Percentiles rank a stretch among this genome's conserved stretches.
These are phyloP conservation scores for Mesocentrotus franciscanus DNA, from an alignment of 53 echinoderm and acorn worm genomes.

Conservation along the genomic window DNA sequence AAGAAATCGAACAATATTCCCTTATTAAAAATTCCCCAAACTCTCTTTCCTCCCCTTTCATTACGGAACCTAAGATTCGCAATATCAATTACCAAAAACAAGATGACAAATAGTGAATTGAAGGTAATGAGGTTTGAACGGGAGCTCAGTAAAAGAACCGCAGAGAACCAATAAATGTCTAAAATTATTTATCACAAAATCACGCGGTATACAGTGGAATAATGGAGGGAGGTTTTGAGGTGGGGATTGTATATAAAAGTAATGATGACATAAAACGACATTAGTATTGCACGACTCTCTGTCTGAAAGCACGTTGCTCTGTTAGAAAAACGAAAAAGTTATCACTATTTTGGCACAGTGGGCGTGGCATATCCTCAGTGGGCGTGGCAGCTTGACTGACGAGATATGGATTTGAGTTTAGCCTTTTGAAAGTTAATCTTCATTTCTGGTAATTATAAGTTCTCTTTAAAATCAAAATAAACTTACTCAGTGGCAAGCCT, in stretches of 20 bases:
- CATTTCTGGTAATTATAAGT: not conserved
- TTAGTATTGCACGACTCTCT: not conserved
- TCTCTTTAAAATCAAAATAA: not conserved
- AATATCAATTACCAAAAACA: not conserved
- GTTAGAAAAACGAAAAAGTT: not conserved
- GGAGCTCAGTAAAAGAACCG: slow-evolving; percentile 18
- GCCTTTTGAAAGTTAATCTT: not conserved
- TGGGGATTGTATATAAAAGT: not conserved
- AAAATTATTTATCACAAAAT: slow-evolving; percentile 28
- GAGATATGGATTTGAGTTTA: not conserved
- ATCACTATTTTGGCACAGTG: not conserved
- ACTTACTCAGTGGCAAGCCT: too few relatives aligned
- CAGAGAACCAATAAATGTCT: slow-evolving; percentile 36
- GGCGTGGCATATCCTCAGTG: not conserved
- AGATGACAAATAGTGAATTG: not conserved
- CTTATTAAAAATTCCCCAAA: not conserved
- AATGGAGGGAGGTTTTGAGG: slow-evolving; percentile 4
- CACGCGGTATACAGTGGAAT: not conserved
- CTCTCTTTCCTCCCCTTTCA: not conserved
- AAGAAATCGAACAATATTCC: slow-evolving; percentile 20
- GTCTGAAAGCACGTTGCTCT: not conserved
- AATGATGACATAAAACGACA: not conserved
- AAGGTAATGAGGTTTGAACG: not conserved
- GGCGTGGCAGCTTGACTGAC: not conserved
- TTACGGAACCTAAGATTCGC: not conserved